phyloP scores from a whole-genome alignment of 2,113 vertebrate species.

The Gymnobelideus leadbeateri region DNA sequence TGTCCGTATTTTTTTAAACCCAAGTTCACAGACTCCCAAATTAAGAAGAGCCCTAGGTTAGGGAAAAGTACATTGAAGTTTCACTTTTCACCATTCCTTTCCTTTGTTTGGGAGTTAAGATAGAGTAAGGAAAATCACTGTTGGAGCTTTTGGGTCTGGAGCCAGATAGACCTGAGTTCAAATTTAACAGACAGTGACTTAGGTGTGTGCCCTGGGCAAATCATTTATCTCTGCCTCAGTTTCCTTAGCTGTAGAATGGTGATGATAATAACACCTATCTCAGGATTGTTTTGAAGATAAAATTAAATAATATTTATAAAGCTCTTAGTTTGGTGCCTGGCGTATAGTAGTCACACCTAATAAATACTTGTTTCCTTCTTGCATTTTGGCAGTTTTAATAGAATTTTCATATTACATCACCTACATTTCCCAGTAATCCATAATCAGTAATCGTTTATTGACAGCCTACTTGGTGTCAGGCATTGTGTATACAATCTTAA shows the following conservation, averaged over 20 bases:
- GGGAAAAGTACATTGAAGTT: neutral
- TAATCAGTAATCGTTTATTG: neutral
- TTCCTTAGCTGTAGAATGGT: too few species aligned
- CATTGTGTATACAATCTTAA: neutral
- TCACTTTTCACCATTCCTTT: constrained; percentile 5
- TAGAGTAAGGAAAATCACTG: neutral
- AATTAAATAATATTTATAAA: neutral
- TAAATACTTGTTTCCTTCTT: neutral
- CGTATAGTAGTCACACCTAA: neutral
- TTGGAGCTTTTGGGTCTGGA: neutral
- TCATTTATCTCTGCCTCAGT: neutral
- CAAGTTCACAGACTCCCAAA: too few species aligned
- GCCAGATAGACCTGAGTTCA: neutral
- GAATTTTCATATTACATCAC: neutral
- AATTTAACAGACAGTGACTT: neutral
- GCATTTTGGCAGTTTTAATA: too few species aligned
- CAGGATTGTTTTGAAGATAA: neutral
- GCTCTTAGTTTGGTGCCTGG: too few species aligned
- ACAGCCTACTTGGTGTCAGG: neutral
- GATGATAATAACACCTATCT: neutral
- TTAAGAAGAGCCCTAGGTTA: neutral
- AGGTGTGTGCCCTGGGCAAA: neutral
- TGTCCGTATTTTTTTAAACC: too few species aligned
- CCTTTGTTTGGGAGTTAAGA: constrained; percentile 51
- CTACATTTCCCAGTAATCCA: neutral